Evolutionary conservation across 2,113 vertebrate species (phyloP), one percentile per base, ranked within the genome.

Genomic region (Camarhynchus parvulus): DNA sequence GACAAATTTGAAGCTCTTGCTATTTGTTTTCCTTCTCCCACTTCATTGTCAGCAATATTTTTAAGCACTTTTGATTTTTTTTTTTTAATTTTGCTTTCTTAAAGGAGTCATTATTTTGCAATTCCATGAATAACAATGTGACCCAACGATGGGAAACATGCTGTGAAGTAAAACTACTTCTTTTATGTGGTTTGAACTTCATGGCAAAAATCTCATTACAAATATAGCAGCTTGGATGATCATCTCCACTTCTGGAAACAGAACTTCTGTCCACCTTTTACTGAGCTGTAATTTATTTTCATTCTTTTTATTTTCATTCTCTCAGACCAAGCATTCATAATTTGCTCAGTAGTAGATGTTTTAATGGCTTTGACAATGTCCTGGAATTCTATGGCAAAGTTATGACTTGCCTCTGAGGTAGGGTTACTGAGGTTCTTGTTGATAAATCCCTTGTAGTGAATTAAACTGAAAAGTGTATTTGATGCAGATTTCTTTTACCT

Each of bases 121-220:
- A 42, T 9, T 82, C 23, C 2, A 6, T 63, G 25, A 70, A 33
- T 66, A 49, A 11, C 9, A 39, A 6, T 39, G 15, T 42, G 20
- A 30, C 25, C 14, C 17, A 74, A 0, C 2, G 0, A 11, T 24
- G 18, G 22, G 13, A 20, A 68, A 58, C 47, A 39, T 13, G 7
- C 31, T 80, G 1, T 62, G 42, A 70, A 74, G 11, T 75, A 47
- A 37, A 62, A 21, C 15, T 66, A 6, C 28, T 74, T 81, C 4
- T 31, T 20, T 64, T 58, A 55, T 23, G 27, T 81, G 11, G 5
- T 62, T 77, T 46, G 31, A 85, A 50, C 27, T 78, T 59, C 25
- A 42, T 72, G 56, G 49, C 31, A 84, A 68, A 55, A 59, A 64
- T 11, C 11, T 20, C 11, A 13, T 55, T 28, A 31, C 4, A n/a